These are phyloP conservation scores for Oxyruncus cristatus DNA, from an alignment of 2,113 vertebrate species.

Conservation along the genomic window DNA sequence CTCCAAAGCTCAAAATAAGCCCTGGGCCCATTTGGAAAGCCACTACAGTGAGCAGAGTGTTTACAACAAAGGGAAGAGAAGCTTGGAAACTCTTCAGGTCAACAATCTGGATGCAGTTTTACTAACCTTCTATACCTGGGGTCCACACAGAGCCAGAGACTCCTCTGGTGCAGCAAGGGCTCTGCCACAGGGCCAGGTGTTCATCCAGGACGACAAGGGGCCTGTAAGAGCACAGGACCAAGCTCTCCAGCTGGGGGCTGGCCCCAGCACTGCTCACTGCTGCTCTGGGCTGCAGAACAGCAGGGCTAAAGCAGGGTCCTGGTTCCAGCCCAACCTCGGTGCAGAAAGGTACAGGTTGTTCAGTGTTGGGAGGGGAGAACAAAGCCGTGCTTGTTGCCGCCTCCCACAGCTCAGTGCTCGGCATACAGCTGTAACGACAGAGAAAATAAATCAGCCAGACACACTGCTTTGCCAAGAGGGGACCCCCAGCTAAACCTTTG, in stretches of 20 bases:
- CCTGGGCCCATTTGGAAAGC: too few relatives aligned
- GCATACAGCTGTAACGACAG: not conserved
- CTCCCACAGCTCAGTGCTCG: not conserved
- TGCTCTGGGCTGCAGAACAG: not conserved
- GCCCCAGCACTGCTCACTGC: not conserved
- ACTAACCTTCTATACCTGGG: slow-evolving; percentile 4
- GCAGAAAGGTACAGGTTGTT: not conserved
- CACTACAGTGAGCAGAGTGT: not conserved
- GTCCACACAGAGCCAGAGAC: not conserved
- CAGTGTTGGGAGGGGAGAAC: not conserved
- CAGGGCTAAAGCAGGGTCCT: not conserved
- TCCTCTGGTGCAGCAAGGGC: not conserved
- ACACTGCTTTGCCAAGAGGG: not conserved
- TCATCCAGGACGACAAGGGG: not conserved
- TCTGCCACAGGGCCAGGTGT: not conserved
- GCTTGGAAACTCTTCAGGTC: not conserved
- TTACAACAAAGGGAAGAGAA: not conserved
- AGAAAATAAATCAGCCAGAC: not conserved
- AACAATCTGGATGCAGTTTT: not conserved
- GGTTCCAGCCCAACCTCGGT: not conserved
- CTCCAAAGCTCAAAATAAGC: not conserved
- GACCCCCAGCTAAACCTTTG: not conserved
- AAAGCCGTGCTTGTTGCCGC: not conserved
- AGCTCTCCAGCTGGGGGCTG: not conserved
- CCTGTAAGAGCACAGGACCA: not conserved